Conservation (phyloP, 2,888 invertebrate species). For the Xanthia icteritia region DNA sequence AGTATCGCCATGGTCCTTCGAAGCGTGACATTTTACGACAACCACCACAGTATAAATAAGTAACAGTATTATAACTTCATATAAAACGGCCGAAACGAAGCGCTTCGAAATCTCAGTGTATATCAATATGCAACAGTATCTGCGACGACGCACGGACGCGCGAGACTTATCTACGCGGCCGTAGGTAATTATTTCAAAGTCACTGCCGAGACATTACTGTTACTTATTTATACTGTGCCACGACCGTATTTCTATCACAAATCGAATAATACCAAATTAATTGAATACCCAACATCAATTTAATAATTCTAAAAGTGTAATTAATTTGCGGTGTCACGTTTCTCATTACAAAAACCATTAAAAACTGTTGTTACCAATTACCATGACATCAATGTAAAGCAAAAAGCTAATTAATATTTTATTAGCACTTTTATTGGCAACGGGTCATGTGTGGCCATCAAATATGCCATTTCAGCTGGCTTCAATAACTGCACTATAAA, state of each 20-base stretch:
- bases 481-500: constrained; percentile 50
- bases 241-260: not conserved
- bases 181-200: too few species aligned
- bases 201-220: too few species aligned
- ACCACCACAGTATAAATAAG: too few species aligned
- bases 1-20: not conserved
- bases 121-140: too few species aligned
- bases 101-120: too few species aligned
- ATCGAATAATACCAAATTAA: constrained; percentile 20
- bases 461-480: constrained; percentile 46
- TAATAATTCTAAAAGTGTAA: constrained; percentile 16
- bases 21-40: not conserved
- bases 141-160: too few species aligned
- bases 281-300: not conserved
- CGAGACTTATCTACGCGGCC: too few species aligned
- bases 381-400: constrained; percentile 2
- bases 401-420: constrained; percentile 42
- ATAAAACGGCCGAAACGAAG: too few species aligned
- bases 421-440: constrained; percentile 10
- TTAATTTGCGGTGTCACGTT: constrained; percentile 41
- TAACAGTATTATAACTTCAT: too few species aligned
- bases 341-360: constrained; percentile 43
- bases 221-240: too few species aligned
- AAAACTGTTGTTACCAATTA: constrained; percentile 27
- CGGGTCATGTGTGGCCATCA: constrained; percentile 28